These are phyloP conservation scores for Mus caroli DNA, from an alignment of 2,797 vertebrate genomes.

Conservation along the genomic window DNA sequence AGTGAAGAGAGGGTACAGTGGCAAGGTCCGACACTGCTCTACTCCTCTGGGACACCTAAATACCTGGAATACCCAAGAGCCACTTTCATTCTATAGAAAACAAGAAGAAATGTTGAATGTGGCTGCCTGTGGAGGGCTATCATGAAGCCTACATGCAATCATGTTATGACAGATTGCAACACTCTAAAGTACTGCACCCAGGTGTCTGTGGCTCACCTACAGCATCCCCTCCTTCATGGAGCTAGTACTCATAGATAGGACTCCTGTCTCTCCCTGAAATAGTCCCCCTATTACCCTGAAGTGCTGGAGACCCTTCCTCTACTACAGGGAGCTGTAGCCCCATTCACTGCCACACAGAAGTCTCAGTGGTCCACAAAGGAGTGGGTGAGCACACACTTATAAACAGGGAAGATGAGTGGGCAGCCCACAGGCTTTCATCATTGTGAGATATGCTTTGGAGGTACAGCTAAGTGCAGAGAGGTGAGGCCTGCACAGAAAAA, in stretches of 20 bases:
- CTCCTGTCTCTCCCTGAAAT: neutral
- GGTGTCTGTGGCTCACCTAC: neutral
- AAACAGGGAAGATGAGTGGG: neutral
- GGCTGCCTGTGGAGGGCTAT: neutral
- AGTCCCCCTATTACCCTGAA: neutral
- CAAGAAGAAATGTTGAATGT: neutral
- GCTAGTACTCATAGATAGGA: neutral
- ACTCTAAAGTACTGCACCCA: neutral
- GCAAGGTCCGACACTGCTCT: neutral
- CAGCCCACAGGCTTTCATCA: rapidly evolving
- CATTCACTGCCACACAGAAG: neutral
- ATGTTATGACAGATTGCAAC: neutral
- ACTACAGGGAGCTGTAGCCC: neutral
- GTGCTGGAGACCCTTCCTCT: neutral
- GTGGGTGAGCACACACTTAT: neutral
- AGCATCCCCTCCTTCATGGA: neutral
- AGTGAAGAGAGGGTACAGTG: neutral
- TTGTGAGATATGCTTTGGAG: neutral
- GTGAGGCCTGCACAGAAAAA: neutral
- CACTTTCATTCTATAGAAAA: constrained; percentile 30
- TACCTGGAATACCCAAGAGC: neutral
- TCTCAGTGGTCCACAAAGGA: neutral
- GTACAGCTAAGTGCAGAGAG: neutral
- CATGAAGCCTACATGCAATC: neutral
- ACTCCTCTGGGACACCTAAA: neutral